These are phyloP conservation scores for Mycteria americana DNA, from an alignment of 2,797 vertebrate species.

Conservation along the genomic window DNA sequence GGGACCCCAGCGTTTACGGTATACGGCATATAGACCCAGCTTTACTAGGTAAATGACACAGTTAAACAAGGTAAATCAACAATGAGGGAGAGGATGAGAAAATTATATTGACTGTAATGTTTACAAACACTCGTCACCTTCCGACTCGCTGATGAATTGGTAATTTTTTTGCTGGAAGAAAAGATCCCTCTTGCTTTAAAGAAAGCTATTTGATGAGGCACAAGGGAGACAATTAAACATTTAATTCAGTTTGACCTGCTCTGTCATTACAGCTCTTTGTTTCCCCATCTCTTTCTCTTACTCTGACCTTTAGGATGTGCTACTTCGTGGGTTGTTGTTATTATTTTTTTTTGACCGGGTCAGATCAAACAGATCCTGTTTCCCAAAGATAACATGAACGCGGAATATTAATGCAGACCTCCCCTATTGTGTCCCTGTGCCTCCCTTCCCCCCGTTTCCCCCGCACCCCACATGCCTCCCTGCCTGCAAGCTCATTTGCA, in stretches of 20 bases:
- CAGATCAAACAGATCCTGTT: conserved; percentile 27
- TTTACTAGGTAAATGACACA: background rate
- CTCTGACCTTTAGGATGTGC: conserved; percentile 36
- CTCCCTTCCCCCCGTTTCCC: background rate
- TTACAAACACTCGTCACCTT: conserved; percentile 58
- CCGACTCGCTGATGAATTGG: conserved; percentile 39
- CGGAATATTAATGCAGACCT: conserved; percentile 19
- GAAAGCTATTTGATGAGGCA: conserved; percentile 35
- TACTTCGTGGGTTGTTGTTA: background rate
- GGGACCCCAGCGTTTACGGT: background rate
- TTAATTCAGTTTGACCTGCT: conserved; percentile 64
- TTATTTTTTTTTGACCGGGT: background rate
- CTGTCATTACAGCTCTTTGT: conserved; percentile 53
- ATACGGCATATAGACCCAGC: background rate
- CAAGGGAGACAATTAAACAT: conserved; percentile 59
- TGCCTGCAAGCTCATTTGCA: conserved; percentile 46
- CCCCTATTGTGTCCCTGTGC: background rate
- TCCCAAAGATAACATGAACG: conserved; percentile 42
- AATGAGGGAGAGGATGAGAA: conserved; percentile 43
- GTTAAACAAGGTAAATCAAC: conserved; percentile 25
- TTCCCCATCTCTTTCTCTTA: conserved; percentile 11
- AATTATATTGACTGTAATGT: conserved; percentile 43
- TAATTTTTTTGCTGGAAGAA: conserved; percentile 45
- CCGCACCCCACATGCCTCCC: background rate
- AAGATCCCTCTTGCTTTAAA: conserved; percentile 53